Conservation (phyloP, 2,113 vertebrate genomes). For the Microcebus griseorufus region DNA sequence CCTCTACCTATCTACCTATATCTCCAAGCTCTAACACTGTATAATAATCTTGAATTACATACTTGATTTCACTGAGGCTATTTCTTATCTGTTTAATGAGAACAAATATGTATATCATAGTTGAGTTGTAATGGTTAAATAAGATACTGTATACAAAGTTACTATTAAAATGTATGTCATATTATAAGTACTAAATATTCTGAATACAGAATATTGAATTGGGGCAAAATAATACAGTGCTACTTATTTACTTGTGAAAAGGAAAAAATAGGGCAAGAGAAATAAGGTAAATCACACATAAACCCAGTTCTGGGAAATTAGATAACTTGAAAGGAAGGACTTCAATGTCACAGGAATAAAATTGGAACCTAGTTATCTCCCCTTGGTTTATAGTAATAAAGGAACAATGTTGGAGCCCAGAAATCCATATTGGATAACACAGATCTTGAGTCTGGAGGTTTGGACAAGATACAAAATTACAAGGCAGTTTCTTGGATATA, state of each 20-base stretch:
- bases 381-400: not conserved
- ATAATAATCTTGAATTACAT: not conserved
- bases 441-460: not conserved
- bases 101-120: not conserved
- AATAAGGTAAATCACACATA: not conserved
- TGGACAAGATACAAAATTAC: not conserved
- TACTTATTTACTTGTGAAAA: not conserved
- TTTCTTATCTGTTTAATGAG: not conserved
- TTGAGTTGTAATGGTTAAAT: not conserved
- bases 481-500: constrained; percentile 13
- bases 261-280: not conserved
- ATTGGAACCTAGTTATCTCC: not conserved
- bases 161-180: not conserved
- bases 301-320: not conserved
- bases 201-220: not conserved
- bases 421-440: not conserved
- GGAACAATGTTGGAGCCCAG: not conserved
- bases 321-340: not conserved
- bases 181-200: not conserved
- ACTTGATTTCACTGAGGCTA: not conserved
- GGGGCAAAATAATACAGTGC: not conserved
- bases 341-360: not conserved
- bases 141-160: not conserved
- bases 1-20: not conserved
- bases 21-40: not conserved